These are phyloP conservation scores for Campoplex capitator DNA, from an alignment of 2,888 invertebrate species.

Conservation along the genomic window DNA sequence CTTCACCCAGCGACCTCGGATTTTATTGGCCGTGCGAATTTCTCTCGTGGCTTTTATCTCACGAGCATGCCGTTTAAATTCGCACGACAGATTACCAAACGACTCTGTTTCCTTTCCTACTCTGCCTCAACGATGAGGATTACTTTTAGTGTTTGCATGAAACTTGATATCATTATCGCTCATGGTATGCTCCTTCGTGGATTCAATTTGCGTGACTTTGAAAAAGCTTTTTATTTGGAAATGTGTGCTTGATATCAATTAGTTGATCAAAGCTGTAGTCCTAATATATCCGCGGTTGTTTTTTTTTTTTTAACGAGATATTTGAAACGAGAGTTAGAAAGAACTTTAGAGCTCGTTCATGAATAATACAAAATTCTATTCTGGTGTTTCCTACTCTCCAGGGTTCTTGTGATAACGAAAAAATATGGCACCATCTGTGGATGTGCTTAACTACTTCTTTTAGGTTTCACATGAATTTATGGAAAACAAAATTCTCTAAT, in stretches of 20 bases:
- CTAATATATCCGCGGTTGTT: too few species aligned
- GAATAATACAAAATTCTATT: too few species aligned
- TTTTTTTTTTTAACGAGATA: too few species aligned
- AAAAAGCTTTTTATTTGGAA: background rate
- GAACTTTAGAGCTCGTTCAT: too few species aligned
- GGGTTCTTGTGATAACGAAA: too few species aligned
- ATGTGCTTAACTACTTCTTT: too few species aligned
- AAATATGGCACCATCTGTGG: too few species aligned
- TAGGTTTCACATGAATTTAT: too few species aligned
- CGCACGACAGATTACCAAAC: constrained; percentile 35
- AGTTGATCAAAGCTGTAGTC: too few species aligned
- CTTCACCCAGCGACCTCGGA: constrained; percentile 59
- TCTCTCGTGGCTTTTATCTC: constrained; percentile 37
- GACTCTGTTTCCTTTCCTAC: constrained; percentile 25
- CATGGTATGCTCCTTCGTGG: background rate
- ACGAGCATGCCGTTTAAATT: constrained; percentile 6
- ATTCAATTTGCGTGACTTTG: background rate
- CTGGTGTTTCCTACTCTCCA: too few species aligned
- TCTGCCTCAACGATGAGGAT: constrained; percentile 36
- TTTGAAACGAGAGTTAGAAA: too few species aligned
- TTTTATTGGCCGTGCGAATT: constrained; percentile 66
- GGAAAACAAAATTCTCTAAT: too few species aligned
- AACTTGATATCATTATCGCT: background rate
- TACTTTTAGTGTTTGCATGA: constrained; percentile 29
- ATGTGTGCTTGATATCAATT: background rate